Base-by-base conservation (phyloP, 2,797 vertebrate genomes). In the Tangara arthus region DNA sequence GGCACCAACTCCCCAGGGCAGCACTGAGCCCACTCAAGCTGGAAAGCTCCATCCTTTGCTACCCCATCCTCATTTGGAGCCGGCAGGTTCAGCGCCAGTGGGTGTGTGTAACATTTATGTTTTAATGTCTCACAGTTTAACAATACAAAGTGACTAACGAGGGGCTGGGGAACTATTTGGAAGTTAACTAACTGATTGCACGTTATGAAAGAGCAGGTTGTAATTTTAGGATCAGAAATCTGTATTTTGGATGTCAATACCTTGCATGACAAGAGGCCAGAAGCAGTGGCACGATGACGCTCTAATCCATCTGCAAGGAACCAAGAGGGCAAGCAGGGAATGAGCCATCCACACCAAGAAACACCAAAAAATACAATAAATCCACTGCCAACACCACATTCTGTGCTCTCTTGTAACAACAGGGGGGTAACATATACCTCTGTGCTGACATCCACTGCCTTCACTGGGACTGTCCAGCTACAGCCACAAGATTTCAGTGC, bases 191-290 rank as follows among this genome's bases (percentile, higher is more conserved):
- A 76, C 4, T 13, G 47, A 91, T 81, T 93, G 47, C 6, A 8
- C 2, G 4, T 46, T 63, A 82, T 7, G 42, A 85, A 87, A 39
- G n/a, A 65, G 61, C 68, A 76, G 39, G 44, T 4, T 57, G 46
- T 66, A 84, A 94, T 85, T 89, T 92, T 44, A 75, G 72, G 83
- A 91, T 93, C 80, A 93, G 35, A 73, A 91, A 78, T 49, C 42
- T 9, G 0, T 46, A 72, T 73, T 95, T 93, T 86, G 42, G 42
- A 91, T 69, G 89, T 53, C 73, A 90, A 30, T 42, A 46, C n/a
- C 11, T 82, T 24, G 30, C 0, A 0, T 1, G 9, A 91, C 34
- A 88, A 70, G 56, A 35, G 44, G 23, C 39, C 65, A 81, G 59
- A 23, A 81, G 42, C 65, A 72, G 18, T 2, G 39, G 73, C 16